These are phyloP conservation scores for Psittacula derbiana DNA, from an alignment of 2,797 vertebrate genomes.

Conservation along the genomic window DNA sequence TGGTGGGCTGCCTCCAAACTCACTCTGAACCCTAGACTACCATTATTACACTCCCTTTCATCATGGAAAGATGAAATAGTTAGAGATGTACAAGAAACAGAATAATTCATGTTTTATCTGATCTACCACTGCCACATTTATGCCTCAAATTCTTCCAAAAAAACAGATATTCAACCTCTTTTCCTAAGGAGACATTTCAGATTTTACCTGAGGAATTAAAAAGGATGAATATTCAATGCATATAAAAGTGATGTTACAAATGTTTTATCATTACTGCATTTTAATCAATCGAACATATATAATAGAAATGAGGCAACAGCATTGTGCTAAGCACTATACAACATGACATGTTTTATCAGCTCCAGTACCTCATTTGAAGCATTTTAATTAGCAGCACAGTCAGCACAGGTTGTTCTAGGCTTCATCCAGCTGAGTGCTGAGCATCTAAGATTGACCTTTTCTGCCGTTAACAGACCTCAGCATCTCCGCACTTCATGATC, in stretches of 20 bases:
- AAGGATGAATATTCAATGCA: neutral
- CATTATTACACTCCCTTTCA: neutral
- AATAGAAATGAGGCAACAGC: neutral
- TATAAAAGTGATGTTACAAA: neutral
- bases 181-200: neutral
- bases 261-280: neutral
- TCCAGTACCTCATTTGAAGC: neutral
- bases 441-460: neutral
- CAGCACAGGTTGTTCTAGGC: neutral
- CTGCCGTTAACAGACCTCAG: neutral
- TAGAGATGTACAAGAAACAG: neutral
- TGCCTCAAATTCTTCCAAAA: neutral
- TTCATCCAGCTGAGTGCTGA: neutral
- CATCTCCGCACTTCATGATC: accelerated
- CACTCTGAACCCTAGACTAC: neutral
- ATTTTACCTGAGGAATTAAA: neutral
- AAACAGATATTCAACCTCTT: neutral
- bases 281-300: neutral
- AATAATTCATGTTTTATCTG: neutral
- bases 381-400: neutral
- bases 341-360: accelerated
- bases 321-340: neutral
- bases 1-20: neutral
- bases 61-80: neutral
- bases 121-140: neutral